Conservation (phyloP, 2,888 invertebrate species). For the Lasioglossum lativentre region DNA sequence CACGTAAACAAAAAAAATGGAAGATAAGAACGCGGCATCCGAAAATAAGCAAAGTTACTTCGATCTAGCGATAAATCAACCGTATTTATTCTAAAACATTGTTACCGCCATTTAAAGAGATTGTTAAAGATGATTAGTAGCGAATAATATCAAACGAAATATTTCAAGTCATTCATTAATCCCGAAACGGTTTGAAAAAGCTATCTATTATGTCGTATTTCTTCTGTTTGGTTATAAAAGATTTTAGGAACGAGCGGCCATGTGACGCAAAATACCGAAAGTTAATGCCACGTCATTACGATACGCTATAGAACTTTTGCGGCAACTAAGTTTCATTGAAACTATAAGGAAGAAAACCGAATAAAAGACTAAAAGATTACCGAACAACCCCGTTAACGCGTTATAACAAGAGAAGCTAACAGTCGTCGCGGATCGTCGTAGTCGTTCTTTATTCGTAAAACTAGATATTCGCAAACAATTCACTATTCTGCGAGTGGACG, state of each 20-base stretch:
- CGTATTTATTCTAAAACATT: conserved; percentile 1
- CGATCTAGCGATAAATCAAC: not conserved
- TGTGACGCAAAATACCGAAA: conserved; percentile 35
- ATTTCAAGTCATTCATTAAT: not conserved
- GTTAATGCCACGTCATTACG: conserved; percentile 46
- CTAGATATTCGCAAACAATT: conserved; percentile 47
- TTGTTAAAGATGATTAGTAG: not conserved
- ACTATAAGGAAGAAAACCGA: not conserved
- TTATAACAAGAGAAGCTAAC: not conserved
- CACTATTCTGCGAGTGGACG: conserved; percentile 29
- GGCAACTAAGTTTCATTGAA: not conserved
- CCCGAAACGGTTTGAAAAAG: not conserved
- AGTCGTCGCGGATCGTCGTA: conserved; percentile 4
- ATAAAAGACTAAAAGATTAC: not conserved
- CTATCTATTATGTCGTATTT: not conserved
- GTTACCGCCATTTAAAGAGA: not conserved
- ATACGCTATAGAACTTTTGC: not conserved
- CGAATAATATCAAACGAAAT: not conserved
- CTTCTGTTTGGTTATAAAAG: not conserved
- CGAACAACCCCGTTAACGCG: conserved; percentile 17
- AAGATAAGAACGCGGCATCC: conserved; percentile 4
- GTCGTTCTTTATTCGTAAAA: conserved; percentile 29
- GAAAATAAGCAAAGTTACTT: not conserved
- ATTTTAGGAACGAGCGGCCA: conserved; percentile 7
- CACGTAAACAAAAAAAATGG: not conserved